phyloP scores from a whole-genome alignment of 1,140 invertebrate genomes.

The Leptinotarsa defecta region DNA sequence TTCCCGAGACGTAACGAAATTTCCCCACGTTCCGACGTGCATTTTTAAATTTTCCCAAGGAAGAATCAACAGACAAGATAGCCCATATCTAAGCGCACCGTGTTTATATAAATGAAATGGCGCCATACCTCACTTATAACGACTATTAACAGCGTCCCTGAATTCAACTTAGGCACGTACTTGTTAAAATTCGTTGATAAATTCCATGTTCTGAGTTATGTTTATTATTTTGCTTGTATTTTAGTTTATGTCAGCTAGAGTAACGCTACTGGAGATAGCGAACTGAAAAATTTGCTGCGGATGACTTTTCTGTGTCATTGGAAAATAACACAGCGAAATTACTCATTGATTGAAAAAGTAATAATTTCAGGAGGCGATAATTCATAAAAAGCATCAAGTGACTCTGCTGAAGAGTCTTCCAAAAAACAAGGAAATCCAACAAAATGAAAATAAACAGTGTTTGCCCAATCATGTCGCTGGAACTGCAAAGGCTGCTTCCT shows the following conservation, averaged over 20 bases:
- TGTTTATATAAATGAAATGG: slow-evolving; percentile 57
- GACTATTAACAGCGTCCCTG: slow-evolving; percentile 52
- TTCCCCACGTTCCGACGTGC: not conserved
- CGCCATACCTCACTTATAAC: slow-evolving; percentile 54
- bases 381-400: too few relatives aligned
- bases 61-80: slow-evolving; percentile 52
- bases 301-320: not conserved
- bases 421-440: too few relatives aligned
- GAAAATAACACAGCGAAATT: too few relatives aligned
- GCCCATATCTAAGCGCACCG: slow-evolving; percentile 49
- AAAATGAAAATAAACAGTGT: too few relatives aligned
- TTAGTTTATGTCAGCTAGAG: not conserved
- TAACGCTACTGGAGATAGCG: not conserved
- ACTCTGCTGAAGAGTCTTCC: too few relatives aligned
- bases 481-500: too few relatives aligned
- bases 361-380: too few relatives aligned
- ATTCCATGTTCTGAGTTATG: slow-evolving; percentile 33
- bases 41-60: slow-evolving; percentile 31
- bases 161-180: slow-evolving; percentile 55
- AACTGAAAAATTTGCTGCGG: not conserved
- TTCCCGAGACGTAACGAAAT: not conserved
- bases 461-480: too few relatives aligned
- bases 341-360: too few relatives aligned
- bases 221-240: slow-evolving; percentile 13
- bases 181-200: slow-evolving; percentile 52